A percentile compares a stretch with the other conserved stretches of the same genome.
These are phyloP conservation scores for Oopsacas minuta DNA, from an alignment of 37 sponge, comb jelly and placozoan species.

Conservation along the genomic window DNA sequence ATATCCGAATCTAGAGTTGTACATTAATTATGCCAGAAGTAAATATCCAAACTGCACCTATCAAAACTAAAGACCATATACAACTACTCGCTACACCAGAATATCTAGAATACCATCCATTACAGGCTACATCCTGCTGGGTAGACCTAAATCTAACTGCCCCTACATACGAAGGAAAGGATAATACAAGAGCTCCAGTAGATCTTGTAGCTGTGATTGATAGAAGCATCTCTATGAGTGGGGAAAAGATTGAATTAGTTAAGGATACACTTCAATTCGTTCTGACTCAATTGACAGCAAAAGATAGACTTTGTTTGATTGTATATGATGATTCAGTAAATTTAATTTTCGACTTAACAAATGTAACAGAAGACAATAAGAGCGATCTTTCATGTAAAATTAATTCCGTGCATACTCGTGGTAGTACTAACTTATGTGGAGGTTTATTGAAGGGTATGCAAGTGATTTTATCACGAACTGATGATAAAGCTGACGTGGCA, in stretches of 20 bases:
- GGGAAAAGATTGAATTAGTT: constrained; percentile 54
- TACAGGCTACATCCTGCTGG: constrained; percentile 39
- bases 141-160: constrained; percentile 49
- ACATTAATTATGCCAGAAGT: background rate
- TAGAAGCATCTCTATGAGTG: constrained; percentile 69
- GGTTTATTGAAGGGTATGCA: constrained; percentile 67
- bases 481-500: constrained; percentile 48
- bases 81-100: constrained; percentile 25
- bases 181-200: constrained; percentile 40
- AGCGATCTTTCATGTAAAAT: constrained; percentile 29
- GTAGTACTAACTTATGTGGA: constrained; percentile 66
- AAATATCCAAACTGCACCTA: too few species aligned
- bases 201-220: constrained; percentile 86
- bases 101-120: constrained; percentile 32
- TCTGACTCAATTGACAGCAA: constrained; percentile 68
- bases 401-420: constrained; percentile 30
- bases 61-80: background rate
- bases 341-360: constrained; percentile 41
- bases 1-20: too few species aligned
- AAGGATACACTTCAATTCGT: constrained; percentile 76
- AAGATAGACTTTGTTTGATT: constrained; percentile 61
- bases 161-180: constrained; percentile 55
- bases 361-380: constrained; percentile 47
- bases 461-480: constrained; percentile 26
- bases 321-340: constrained; percentile 50